Base-by-base conservation (phyloP, 2,113 vertebrate species). In the Serinus canaria region DNA sequence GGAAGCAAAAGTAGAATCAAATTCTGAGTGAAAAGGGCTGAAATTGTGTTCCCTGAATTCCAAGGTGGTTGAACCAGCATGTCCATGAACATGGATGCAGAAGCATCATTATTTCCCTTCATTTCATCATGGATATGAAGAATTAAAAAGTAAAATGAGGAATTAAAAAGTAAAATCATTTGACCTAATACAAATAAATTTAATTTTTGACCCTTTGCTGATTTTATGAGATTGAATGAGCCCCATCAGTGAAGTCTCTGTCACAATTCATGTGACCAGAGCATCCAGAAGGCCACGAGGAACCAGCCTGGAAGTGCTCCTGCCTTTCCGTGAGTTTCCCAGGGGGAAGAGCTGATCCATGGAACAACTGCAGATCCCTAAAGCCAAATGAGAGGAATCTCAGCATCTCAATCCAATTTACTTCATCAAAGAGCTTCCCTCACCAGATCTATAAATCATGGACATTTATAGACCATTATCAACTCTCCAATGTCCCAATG, bases 381-480 rank as follows among this genome's bases (percentile, higher is more conserved):
- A 60, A 87, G 28, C 6, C 58, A 76, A 35, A 23, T 1, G 2
- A 73, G 23, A 60, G 24, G 2, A 66, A 39, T 49, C 30, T 83
- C 58, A 87, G 55, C 8, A 22, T 10, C 47, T 56, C 69, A 66
- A 73, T 64, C 41, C 10, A 4, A 47, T 66, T 76, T 35, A 5
- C 15, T n/a, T 79, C 27, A 43, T 13, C 58, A 60, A 27, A 47
- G 25, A 59, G 6, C 17, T 43, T 68, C 47, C 20, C 59, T 80
- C 5, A 12, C 20, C n/a, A 35, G 20, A 22, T 17, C 37, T 70
- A 2, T 19, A 50, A 44, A 15, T 3, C 3, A 33, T 21, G 12
- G 8, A 6, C 5, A 3, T 39, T 80, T 39, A n/a, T 13, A 24
- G 4, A 83, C 6, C 23, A 56, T 0, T 0, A 23, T 24, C 12